Conservation (phyloP, 2,888 invertebrate species). For the Hetaerina titia region DNA sequence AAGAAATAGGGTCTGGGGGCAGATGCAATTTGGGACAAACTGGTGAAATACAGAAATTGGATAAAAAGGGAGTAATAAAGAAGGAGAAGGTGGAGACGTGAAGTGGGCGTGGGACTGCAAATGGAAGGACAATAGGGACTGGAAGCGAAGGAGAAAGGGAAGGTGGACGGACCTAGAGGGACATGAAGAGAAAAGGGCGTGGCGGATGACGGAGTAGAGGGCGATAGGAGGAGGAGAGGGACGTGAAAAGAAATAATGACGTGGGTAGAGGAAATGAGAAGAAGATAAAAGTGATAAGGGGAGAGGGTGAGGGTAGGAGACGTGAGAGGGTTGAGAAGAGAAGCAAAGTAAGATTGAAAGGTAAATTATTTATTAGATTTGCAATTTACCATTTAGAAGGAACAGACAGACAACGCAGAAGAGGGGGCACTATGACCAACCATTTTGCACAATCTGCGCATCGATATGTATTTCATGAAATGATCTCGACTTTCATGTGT, state of each 20-base stretch:
- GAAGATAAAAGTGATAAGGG: not conserved
- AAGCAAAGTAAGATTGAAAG: not conserved
- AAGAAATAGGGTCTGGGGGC: not conserved
- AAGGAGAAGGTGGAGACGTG: not conserved
- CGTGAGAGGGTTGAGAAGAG: not conserved
- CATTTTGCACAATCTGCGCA: no score
- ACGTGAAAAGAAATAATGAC: not conserved
- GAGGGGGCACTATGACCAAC: not conserved
- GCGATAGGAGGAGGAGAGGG: not conserved
- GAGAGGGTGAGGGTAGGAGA: not conserved
- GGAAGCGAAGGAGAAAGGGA: not conserved
- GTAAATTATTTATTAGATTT: not conserved
- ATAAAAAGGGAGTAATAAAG: not conserved
- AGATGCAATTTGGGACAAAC: not conserved
- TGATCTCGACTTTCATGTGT: no score
- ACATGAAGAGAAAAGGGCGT: not conserved
- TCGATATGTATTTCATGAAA: no score
- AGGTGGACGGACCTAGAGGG: not conserved
- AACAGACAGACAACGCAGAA: not conserved
- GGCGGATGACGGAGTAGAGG: not conserved
- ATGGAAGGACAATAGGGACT: not conserved
- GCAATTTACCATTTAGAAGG: not conserved
- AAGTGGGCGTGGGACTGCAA: not conserved
- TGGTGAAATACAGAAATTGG: constrained; percentile 8
- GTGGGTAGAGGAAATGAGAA: not conserved